Percentiles rank a stretch among this genome's conserved stretches.
These are phyloP conservation scores for Colletes latitarsis DNA, from an alignment of 1,140 invertebrate genomes.

Conservation along the genomic window DNA sequence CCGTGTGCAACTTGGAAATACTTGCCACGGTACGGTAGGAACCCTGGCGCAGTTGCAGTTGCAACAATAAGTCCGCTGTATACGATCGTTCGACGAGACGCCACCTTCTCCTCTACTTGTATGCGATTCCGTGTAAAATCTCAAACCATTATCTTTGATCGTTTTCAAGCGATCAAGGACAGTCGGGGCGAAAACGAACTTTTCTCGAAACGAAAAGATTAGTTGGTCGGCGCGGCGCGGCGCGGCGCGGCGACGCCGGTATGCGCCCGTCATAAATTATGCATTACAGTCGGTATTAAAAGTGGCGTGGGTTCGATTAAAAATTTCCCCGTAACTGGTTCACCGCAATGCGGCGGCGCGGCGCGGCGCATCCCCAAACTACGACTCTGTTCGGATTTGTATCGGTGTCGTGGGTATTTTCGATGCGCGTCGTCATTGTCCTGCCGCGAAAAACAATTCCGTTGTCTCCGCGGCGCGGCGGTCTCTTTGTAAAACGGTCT, in stretches of 20 bases:
- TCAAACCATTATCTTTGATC: no score
- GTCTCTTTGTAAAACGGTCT: background rate
- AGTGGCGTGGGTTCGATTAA: constrained; percentile 43
- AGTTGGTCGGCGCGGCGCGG: no score
- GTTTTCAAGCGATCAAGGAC: no score
- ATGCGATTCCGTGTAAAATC: background rate
- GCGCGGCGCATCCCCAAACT: constrained; percentile 20
- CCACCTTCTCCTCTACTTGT: background rate
- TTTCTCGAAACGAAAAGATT: no score
- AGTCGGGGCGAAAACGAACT: no score
- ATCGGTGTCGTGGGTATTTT: constrained; percentile 3
- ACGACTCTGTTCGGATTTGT: background rate
- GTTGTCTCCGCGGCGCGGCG: no score
- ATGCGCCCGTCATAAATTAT: constrained; percentile 38
- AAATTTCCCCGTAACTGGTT: constrained; percentile 41
- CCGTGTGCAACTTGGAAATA: constrained; percentile 5
- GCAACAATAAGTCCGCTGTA: background rate
- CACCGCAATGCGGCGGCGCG: constrained; percentile 30
- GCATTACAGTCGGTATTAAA: constrained; percentile 27
- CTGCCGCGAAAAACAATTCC: constrained; percentile 12
- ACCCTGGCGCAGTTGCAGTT: background rate
- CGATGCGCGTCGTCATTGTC: background rate
- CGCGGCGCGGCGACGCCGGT: no score
- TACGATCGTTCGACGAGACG: background rate
- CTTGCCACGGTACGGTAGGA: background rate